phyloP scores from a whole-genome alignment of 1,140 invertebrate genomes.

The Hylyphantes graminicola region DNA sequence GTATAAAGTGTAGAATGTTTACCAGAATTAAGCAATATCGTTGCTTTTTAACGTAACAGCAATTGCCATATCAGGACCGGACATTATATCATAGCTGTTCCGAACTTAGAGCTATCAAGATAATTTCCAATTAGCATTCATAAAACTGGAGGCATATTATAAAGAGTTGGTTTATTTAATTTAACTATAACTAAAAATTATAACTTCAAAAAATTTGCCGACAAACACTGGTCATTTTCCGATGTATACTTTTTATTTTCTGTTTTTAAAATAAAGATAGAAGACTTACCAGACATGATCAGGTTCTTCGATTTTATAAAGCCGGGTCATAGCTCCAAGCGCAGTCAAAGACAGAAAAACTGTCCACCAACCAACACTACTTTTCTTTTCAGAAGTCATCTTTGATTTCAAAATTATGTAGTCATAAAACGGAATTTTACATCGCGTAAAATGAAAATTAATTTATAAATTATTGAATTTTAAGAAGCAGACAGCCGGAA shows the following conservation, averaged over 20 bases:
- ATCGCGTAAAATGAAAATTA: too few relatives aligned
- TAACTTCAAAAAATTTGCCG: background rate
- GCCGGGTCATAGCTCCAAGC: constrained; percentile 80
- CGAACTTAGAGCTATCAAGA: too few relatives aligned
- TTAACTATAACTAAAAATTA: background rate
- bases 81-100: too few relatives aligned
- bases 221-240: background rate
- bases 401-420: too few relatives aligned
- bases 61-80: too few relatives aligned
- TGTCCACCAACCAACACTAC: constrained; percentile 73
- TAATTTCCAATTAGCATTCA: background rate
- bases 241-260: background rate
- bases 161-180: too few relatives aligned
- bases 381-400: background rate
- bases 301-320: constrained; percentile 90
- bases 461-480: too few relatives aligned
- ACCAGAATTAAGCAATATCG: too few relatives aligned
- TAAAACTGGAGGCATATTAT: background rate
- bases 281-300: constrained; percentile 89
- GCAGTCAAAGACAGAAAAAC: constrained; percentile 75
- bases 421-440: too few relatives aligned
- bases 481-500: too few relatives aligned
- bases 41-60: too few relatives aligned
- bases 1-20: too few relatives aligned
- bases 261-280: background rate